Conservation (phyloP, 2,797 vertebrate genomes). For the Aulostomus chinensis region DNA sequence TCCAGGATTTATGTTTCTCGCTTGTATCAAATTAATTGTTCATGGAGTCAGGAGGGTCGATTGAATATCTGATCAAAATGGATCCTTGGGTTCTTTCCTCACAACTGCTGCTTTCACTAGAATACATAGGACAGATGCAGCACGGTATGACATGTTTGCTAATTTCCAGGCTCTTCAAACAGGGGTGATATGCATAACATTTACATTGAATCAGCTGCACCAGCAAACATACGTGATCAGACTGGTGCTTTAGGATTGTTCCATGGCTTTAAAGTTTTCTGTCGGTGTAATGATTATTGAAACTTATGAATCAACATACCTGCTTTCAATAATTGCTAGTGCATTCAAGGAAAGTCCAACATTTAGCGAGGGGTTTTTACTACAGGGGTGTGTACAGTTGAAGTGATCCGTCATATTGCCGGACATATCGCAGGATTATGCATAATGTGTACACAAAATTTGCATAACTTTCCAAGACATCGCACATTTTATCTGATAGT, state of each 20-base stretch:
- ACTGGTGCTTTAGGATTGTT: constrained; percentile 28
- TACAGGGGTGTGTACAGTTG: too few relatives aligned
- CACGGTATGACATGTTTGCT: constrained; percentile 40
- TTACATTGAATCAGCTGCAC: constrained; percentile 42
- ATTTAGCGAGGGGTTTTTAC: too few relatives aligned
- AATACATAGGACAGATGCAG: constrained; percentile 27
- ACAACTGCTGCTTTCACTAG: constrained; percentile 21
- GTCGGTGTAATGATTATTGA: too few relatives aligned
- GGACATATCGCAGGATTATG: too few relatives aligned
- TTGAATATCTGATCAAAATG: constrained; percentile 68
- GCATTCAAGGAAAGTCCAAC: too few relatives aligned
- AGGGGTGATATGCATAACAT: constrained; percentile 21
- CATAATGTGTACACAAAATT: too few relatives aligned
- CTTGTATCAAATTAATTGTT: constrained; percentile 80
- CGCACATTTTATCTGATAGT: too few relatives aligned
- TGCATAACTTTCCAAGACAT: too few relatives aligned
- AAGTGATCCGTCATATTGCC: too few relatives aligned
- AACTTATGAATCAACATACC: too few relatives aligned
- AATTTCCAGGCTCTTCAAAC: constrained; percentile 48
- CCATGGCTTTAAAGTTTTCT: constrained; percentile 30
- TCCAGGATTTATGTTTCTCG: constrained; percentile 75
- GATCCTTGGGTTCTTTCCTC: constrained; percentile 47
- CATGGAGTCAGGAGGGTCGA: constrained; percentile 61
- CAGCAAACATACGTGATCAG: constrained; percentile 29
- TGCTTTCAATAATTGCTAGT: too few relatives aligned